phyloP scores from a whole-genome alignment of 2,888 invertebrate genomes.

The Drosophila conformis region DNA sequence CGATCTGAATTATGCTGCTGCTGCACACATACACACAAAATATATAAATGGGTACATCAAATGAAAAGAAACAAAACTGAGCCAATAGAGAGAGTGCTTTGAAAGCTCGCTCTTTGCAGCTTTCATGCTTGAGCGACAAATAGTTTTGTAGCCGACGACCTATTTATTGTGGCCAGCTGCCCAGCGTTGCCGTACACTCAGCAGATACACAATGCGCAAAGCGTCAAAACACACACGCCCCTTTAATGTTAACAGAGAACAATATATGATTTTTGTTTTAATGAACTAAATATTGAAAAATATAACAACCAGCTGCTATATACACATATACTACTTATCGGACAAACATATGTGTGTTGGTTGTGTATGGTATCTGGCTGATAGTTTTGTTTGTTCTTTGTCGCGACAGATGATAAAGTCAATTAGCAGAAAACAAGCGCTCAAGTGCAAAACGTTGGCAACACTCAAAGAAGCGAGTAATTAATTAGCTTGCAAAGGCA shows the following conservation, averaged over 20 bases:
- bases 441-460: slow-evolving; percentile 56
- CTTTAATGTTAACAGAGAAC: neutral
- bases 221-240: slow-evolving; percentile 5
- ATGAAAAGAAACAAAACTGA: slow-evolving; percentile 11
- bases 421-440: slow-evolving; percentile 73
- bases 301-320: neutral
- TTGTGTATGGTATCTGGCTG: slow-evolving; percentile 38
- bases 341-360: neutral
- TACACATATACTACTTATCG: neutral
- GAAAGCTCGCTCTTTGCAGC: slow-evolving; percentile 45
- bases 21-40: slow-evolving; percentile 7
- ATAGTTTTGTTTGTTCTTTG: slow-evolving; percentile 76
- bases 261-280: neutral
- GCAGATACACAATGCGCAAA: slow-evolving; percentile 14
- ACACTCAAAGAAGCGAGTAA: slow-evolving; percentile 48
- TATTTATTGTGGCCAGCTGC: slow-evolving; percentile 59
- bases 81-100: slow-evolving; percentile 6
- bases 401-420: slow-evolving; percentile 69
- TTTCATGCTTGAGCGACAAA: slow-evolving; percentile 47
- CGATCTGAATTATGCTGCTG: slow-evolving; percentile 41
- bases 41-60: slow-evolving; percentile 11
- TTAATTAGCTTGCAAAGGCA: slow-evolving; percentile 59
- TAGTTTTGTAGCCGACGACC: slow-evolving; percentile 69
- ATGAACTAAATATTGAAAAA: slow-evolving; percentile 1
- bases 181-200: slow-evolving; percentile 50